These are phyloP conservation scores for Aspidiotus destructor DNA, from an alignment of 2,888 invertebrate genomes.

Conservation along the genomic window DNA sequence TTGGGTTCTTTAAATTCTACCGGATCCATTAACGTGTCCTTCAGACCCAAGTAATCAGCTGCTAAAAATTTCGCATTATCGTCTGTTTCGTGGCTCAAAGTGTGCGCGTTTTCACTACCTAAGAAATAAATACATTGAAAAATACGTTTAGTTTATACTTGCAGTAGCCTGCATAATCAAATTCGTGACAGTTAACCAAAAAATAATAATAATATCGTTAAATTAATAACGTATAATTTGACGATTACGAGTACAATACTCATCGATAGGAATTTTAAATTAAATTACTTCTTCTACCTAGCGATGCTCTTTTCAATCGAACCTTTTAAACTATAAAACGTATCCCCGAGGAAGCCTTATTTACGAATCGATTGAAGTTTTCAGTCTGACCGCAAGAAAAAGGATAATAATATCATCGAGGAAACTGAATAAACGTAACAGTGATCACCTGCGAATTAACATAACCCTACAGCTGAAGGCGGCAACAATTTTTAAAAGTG, in stretches of 20 bases:
- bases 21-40: constrained; percentile 37
- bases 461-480: neutral
- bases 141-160: too few species aligned
- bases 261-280: too few species aligned
- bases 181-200: too few species aligned
- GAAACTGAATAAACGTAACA: neutral
- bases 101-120: constrained; percentile 13
- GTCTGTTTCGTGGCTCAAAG: constrained; percentile 9
- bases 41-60: constrained; percentile 38
- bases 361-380: too few species aligned
- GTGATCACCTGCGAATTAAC: neutral
- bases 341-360: too few species aligned
- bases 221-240: too few species aligned
- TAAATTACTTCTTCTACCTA: too few species aligned
- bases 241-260: too few species aligned
- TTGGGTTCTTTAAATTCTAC: constrained; percentile 34
- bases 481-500: neutral
- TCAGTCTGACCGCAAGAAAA: neutral
- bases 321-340: too few species aligned
- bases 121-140: constrained; percentile 1
- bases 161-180: too few species aligned
- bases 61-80: constrained; percentile 36
- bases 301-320: too few species aligned
- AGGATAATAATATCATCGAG: constrained; percentile 1
- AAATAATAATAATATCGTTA: too few species aligned